Conservation (phyloP, 2,113 vertebrate genomes). For the Megaceryle maxima region DNA sequence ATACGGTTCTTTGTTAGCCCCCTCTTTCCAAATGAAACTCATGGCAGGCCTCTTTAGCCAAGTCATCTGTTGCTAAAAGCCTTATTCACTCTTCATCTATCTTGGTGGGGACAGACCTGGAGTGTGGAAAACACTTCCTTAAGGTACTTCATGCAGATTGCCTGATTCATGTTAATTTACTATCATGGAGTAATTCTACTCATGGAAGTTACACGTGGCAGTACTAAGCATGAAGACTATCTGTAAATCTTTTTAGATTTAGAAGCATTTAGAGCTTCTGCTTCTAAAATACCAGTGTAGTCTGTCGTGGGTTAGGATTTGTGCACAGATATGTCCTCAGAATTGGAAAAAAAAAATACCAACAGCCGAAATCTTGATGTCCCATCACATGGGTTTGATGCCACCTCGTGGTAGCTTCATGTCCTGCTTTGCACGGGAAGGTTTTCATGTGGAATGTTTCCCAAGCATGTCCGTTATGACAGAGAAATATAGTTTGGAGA, state of each 20-base stretch:
- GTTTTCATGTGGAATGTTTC: not conserved
- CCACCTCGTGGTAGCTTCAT: conserved; percentile 48
- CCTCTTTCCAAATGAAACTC: not conserved
- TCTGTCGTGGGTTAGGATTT: not conserved
- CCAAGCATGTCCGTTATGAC: not conserved
- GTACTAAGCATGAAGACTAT: not conserved
- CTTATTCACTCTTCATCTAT: not conserved
- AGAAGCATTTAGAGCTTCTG: not conserved
- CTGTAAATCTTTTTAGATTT: not conserved
- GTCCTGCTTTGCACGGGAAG: not conserved
- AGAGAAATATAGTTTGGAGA: not conserved
- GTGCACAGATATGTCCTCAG: not conserved
- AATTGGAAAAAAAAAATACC: not conserved
- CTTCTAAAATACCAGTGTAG: not conserved
- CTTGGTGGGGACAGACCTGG: not conserved
- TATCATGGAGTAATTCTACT: not conserved
- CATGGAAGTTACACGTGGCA: not conserved
- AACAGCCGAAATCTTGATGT: not conserved
- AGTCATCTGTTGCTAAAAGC: not conserved
- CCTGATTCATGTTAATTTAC: too few relatives aligned
- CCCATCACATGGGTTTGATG: not conserved
- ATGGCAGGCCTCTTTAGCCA: not conserved
- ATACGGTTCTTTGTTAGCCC: not conserved
- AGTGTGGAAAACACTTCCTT: not conserved
- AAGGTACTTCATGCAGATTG: not conserved